phyloP scores from a whole-genome alignment of 2,888 invertebrate species.

The Drosophila emarginata region DNA sequence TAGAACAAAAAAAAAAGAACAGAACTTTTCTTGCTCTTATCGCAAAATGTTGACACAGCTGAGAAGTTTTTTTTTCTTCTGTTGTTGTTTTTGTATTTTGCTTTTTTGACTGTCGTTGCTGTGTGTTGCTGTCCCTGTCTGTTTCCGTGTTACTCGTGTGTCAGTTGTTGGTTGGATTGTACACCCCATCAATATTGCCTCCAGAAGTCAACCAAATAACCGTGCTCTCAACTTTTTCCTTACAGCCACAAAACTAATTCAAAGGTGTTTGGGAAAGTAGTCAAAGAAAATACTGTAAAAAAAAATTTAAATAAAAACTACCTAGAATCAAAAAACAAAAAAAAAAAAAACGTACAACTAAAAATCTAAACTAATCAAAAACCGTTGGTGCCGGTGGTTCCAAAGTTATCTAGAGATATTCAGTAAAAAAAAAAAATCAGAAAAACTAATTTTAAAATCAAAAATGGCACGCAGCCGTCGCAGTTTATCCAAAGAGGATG shows the following conservation, averaged over 20 bases:
- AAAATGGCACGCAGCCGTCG: slow-evolving; percentile 80
- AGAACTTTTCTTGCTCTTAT: slow-evolving; percentile 35
- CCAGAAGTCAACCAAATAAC: slow-evolving; percentile 45
- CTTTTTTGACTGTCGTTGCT: slow-evolving; percentile 21
- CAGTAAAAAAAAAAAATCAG: slow-evolving; percentile 36
- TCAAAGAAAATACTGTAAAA: slow-evolving; percentile 24
- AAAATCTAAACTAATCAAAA: slow-evolving; percentile 47
- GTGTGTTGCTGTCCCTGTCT: slow-evolving; percentile 45
- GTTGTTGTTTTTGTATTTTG: too few species aligned
- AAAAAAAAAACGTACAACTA: slow-evolving; percentile 33
- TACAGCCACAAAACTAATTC: slow-evolving; percentile 64
- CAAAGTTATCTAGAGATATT: slow-evolving; percentile 20
- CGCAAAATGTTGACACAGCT: slow-evolving; percentile 50
- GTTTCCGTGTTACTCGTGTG: slow-evolving; percentile 51
- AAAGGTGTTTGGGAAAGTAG: slow-evolving; percentile 61
- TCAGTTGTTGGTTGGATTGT: slow-evolving; percentile 29
- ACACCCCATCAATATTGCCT: slow-evolving; percentile 53
- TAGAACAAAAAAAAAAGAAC: slow-evolving; percentile 12
- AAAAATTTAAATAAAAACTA: slow-evolving; percentile 27
- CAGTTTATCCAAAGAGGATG: slow-evolving; percentile 80
- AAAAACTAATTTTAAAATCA: slow-evolving; percentile 28
- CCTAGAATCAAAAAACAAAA: slow-evolving; percentile 1
- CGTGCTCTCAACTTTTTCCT: slow-evolving; percentile 60
- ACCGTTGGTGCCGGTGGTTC: slow-evolving; percentile 31
- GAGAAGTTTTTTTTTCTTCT: slow-evolving; percentile 30